Evolutionary conservation across 2,888 invertebrate species (phyloP), one percentile per base, ranked within the genome.

Genomic region (Pantelozetes paolii): DNA sequence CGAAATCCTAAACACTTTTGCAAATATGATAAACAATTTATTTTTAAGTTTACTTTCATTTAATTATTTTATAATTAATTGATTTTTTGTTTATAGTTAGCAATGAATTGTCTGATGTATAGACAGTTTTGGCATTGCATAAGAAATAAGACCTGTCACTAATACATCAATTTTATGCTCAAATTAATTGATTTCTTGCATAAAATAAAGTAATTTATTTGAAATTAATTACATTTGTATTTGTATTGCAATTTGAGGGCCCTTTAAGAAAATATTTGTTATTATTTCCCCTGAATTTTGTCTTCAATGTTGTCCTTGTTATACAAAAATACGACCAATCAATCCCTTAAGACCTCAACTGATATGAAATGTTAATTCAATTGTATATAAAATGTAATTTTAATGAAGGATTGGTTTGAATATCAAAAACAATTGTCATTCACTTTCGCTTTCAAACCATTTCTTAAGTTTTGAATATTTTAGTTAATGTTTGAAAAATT

Each of bases 81-180:
- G n/a, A 50, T n/a, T 50, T 50, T 13, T 8, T 45, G 13, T 45
- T 20, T 50, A 50, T n/a, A 50, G 50, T 50, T 50, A 50, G 50
- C 13, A 13, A 1, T n/a, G 15, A n/a, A n/a, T 50, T n/a, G 50
- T 45, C n/a, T 50, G 20, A 50, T 50, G 20, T 20, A 50, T 20
- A 20, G 50, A 50, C 50, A 50, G 20, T 18, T 50, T 45, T 54
- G 54, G 54, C 54, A 54, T 54, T 54, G 54, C 54, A 54, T 54
- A 15, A 26, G 54, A 54, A 11, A 11, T 1, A 54, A 26, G 13
- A 26, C 54, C 13, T 54, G 54, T 54, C 54, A 54, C n/a, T 54
- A 54, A 54, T 54, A 26, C 26, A 54, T 54, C 54, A 54, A 26
- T 54, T 54, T 54, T 54, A n/a, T 18, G 23, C 9, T 54, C 8